Evolutionary conservation across 2,888 invertebrate genomes (phyloP).

Genomic region (Leptinotarsa rubiginosa): DNA sequence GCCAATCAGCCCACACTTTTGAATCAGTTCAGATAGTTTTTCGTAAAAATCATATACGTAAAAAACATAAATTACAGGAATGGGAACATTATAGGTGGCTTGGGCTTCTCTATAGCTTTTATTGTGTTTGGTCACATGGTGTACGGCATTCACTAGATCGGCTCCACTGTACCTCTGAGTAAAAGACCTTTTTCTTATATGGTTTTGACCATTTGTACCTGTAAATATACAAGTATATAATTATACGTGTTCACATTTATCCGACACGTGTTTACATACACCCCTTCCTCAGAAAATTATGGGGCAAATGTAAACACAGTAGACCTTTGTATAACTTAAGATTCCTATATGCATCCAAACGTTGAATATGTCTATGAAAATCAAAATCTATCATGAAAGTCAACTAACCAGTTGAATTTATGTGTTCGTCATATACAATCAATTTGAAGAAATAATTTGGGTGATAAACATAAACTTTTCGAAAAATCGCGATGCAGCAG

Average conservation of each 20-base stretch:
- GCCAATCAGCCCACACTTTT: neutral
- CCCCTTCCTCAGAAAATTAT: neutral
- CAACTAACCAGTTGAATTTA: neutral
- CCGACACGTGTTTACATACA: neutral
- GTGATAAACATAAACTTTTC: neutral
- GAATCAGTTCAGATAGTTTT: neutral
- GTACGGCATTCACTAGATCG: constrained; percentile 23
- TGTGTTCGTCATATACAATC: neutral
- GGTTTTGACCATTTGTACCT: neutral
- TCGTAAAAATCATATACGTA: too few species aligned
- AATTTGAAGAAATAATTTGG: neutral
- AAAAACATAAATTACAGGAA: neutral
- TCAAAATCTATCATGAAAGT: neutral
- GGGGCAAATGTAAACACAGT: neutral
- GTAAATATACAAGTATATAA: constrained; percentile 3
- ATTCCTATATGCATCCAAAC: constrained; percentile 18
- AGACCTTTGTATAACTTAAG: neutral
- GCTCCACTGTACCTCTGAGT: constrained; percentile 19
- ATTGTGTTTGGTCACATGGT: constrained; percentile 22
- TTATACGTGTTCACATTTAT: constrained; percentile 9
- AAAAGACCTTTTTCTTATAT: neutral
- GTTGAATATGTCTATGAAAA: constrained; percentile 3
- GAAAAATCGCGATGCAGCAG: neutral
- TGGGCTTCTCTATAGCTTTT: constrained; percentile 25
- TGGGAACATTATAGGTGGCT: constrained; percentile 23